These are phyloP conservation scores for Crotalus helleri DNA, from an alignment of 2,113 vertebrate genomes.

Conservation along the genomic window DNA sequence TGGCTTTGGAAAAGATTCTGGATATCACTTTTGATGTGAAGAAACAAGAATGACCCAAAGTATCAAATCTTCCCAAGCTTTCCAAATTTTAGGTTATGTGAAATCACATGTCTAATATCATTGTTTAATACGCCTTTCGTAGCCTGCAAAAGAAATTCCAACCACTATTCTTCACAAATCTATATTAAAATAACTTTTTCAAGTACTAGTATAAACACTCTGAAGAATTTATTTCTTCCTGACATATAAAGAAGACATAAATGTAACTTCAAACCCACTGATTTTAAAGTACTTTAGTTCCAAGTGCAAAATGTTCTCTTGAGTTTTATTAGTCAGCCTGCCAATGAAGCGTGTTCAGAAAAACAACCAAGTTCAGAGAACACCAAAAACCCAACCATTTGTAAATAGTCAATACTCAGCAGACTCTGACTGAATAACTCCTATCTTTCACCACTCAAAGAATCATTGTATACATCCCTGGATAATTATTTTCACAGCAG, in stretches of 20 bases:
- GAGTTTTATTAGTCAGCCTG: background rate
- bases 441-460: background rate
- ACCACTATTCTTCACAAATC: background rate
- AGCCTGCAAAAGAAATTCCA: background rate
- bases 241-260: background rate
- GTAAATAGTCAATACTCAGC: background rate
- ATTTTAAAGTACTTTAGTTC: background rate
- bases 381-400: background rate
- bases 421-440: background rate
- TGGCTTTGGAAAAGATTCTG: conserved; percentile 18
- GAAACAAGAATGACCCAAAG: conserved; percentile 11
- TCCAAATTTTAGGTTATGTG: background rate
- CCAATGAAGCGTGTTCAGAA: background rate
- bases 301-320: background rate
- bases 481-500: background rate
- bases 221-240: background rate
- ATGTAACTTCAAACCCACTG: background rate
- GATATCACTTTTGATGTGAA: conserved; percentile 57
- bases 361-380: background rate
- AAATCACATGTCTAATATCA: background rate
- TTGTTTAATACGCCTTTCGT: background rate
- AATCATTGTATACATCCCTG: background rate
- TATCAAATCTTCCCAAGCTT: accelerated
- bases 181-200: background rate
- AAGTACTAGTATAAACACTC: background rate